Conservation (phyloP, 2,113 vertebrate species). For the Sinocyclocheilus anophthalmus region DNA sequence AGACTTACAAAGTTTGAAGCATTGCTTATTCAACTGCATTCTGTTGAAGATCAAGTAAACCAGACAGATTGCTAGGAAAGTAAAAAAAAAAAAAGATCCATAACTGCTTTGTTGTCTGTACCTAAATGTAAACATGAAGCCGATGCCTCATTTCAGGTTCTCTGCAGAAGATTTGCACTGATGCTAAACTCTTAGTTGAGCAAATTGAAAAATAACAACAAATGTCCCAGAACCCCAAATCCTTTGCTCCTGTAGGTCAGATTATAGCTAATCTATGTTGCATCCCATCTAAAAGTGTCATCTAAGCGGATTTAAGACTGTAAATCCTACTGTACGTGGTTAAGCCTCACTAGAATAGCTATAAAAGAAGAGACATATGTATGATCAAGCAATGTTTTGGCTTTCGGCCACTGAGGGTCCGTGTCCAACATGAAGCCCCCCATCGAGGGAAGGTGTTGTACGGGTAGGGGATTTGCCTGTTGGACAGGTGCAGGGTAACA, state of each 20-base stretch:
- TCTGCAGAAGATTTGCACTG: background rate
- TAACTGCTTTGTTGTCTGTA: background rate
- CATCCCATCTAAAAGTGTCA: conserved; percentile 39
- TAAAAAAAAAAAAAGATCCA: background rate
- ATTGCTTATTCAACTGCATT: background rate
- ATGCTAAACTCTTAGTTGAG: background rate
- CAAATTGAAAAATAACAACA: conserved; percentile 30
- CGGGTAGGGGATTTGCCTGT: conserved; percentile 19
- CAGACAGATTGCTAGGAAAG: too few relatives aligned
- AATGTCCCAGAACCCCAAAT: conserved; percentile 56
- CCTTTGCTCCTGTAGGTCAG: conserved; percentile 40
- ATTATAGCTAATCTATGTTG: conserved; percentile 63
- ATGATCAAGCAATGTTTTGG: background rate
- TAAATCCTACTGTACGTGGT: conserved; percentile 23
- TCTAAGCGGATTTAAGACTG: conserved; percentile 52
- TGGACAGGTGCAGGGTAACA: conserved; percentile 40
- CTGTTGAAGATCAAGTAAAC: background rate
- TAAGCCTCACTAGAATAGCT: conserved; percentile 4
- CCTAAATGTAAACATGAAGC: background rate
- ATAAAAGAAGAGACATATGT: background rate
- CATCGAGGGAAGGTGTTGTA: background rate
- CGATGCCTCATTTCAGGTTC: background rate
- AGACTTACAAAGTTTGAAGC: background rate
- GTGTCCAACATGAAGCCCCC: conserved; percentile 7
- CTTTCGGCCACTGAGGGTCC: background rate